Evolutionary conservation across 2,888 invertebrate species (phyloP), one percentile per base, ranked within the genome.

Genomic region (Priocnemis perturbator): DNA sequence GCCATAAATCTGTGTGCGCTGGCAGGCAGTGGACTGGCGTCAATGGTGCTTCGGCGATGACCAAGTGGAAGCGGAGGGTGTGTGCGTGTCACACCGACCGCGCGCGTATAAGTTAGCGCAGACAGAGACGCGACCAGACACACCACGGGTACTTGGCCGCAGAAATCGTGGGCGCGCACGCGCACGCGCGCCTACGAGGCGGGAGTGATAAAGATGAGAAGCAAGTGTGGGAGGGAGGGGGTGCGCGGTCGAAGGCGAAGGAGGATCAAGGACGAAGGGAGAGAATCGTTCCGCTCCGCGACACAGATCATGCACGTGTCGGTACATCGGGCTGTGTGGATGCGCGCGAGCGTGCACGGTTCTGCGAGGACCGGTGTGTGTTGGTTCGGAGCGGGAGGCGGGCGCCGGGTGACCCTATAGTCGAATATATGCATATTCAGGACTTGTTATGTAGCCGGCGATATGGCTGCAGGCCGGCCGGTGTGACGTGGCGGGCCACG

Each of bases 371-470:
- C 19, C 9, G 15, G 57, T 21, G 26, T 44, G 57, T 21, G 26
- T 44, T 23, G 17, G 23, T 19, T 48, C 7, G 20, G 37, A 50
- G 17, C 17, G 15, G 50, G 19, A 58, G 58, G 71, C 52, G 69
- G 70, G 60, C 21, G 21, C 20, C 19, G 62, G 68, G 69, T 64
- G 59, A 58, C 45, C 64, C 64, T 58, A 61, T 55, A 65, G 70
- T 66, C 65, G 81, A 84, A 85, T 85, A 83, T 83, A 87, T 87
- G 87, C 88, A 88, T 87, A 87, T 87, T 87, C 87, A 88, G 85
- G 82, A 84, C 83, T 86, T 84, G 86, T 85, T 85, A 84, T 80
- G 82, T 77, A 79, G 70, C 77, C 71, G 79, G 81, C 80, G 86
- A 86, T 86, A 86, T 82, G 83, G 79, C 72, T 60, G 62, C 67